phyloP scores from a whole-genome alignment of 1,140 invertebrate species.

The Cherax quadricarinatus region DNA sequence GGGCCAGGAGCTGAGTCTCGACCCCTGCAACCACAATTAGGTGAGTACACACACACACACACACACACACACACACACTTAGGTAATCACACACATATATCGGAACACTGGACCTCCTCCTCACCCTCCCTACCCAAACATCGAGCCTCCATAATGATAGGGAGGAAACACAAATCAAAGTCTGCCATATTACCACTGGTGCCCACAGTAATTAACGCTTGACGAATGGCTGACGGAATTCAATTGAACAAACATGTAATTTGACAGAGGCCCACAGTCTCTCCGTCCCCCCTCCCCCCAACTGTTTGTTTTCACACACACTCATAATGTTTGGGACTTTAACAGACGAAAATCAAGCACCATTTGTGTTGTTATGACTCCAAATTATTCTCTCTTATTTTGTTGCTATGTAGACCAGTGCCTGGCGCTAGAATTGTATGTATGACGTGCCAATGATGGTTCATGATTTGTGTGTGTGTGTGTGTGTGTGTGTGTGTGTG shows the following conservation, averaged over 20 bases:
- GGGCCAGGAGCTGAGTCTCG: too few relatives aligned
- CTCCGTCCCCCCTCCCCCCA: not conserved
- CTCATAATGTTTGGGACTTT: not conserved
- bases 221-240: slow-evolving; percentile 15
- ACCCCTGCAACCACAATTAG: too few relatives aligned
- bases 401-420: not conserved
- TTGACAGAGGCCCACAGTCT: not conserved
- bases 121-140: too few relatives aligned
- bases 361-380: not conserved
- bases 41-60: slow-evolving; percentile 28
- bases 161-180: not conserved
- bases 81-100: not conserved
- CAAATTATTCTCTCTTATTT: not conserved
- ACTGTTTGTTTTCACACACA: not conserved
- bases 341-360: not conserved
- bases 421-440: not conserved
- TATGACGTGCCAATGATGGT: too few relatives aligned
- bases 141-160: not conserved
- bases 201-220: not conserved
- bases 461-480: too few relatives aligned
- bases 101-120: not conserved
- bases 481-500: too few relatives aligned
- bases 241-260: slow-evolving; percentile 7
- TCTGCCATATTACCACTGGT: not conserved
- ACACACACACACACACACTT: slow-evolving; percentile 19